Evolutionary conservation across 2,113 vertebrate species (phyloP), one percentile per base, ranked within the genome.

Genomic region (Neotragus pygmaeus): DNA sequence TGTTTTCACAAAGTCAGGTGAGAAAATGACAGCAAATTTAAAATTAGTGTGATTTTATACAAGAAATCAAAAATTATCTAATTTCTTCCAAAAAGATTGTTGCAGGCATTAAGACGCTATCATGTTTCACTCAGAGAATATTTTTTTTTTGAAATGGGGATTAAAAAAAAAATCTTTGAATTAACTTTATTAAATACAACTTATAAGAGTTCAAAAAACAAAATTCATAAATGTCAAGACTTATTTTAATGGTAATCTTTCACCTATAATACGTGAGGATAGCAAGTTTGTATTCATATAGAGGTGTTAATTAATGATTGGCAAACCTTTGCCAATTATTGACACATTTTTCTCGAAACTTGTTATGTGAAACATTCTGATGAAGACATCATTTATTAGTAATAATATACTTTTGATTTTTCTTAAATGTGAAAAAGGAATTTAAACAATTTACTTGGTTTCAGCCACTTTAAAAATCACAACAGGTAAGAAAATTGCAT

Each of bases 261-360:
- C 98, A 98, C 99, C 98, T 98, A 98, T 97, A 97, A 98, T 98
- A 99, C 3, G 96, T 98, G 98, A 98, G 96, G 98, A 99, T 98
- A 98, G 98, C 98, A 98, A 98, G 98, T 99, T 98, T 99, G 98
- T 99, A 98, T 98, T 99, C 98, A 98, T 98, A 98, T 96, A 96
- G 99, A 99, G 99, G 99, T 99, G 99, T 99, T 99, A 99, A 99
- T 99, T 99, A 99, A 99, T 99, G 99, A 99, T 99, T 98, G 98
- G 99, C 98, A 98, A 99, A 99, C 98, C 99, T 99, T 98, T 98
- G 98, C 98, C 98, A 99, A 98, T 99, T 99, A 98, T 99, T 98
- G 98, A 99, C 98, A 99, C 98, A 94, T 99, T 98, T 97, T 98
- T 96, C 96, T 98, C 90, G 98, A 98, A 98, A 99, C 99, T 98